A percentile compares a stretch with the other conserved stretches of the same genome.
These are phyloP conservation scores for Thereva nobilitata DNA, from an alignment of 2,888 invertebrate species.

Conservation along the genomic window DNA sequence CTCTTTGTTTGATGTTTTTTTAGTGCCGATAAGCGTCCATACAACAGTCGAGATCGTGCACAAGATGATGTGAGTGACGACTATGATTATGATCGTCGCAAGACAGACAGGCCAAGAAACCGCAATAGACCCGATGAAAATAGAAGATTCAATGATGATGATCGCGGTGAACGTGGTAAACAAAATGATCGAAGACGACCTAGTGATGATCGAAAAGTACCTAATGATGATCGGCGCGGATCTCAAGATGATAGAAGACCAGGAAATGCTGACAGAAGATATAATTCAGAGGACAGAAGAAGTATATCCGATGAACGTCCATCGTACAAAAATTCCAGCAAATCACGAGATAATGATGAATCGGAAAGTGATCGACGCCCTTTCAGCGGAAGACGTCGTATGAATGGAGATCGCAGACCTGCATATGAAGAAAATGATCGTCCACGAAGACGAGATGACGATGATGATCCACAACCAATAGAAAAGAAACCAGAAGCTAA, in stretches of 20 bases:
- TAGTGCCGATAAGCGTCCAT: slow-evolving; percentile 60
- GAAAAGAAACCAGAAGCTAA: slow-evolving; percentile 50
- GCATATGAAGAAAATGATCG: slow-evolving; percentile 44
- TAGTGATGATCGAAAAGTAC: slow-evolving; percentile 48
- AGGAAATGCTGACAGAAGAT: slow-evolving; percentile 39
- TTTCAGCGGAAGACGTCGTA: slow-evolving; percentile 42
- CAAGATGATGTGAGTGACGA: slow-evolving; percentile 50
- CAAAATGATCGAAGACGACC: slow-evolving; percentile 34
- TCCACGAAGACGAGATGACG: slow-evolving; percentile 48
- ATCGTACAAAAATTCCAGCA: slow-evolving; percentile 38
- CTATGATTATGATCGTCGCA: slow-evolving; percentile 46
- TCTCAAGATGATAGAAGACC: slow-evolving; percentile 43
- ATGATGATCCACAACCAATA: slow-evolving; percentile 46
- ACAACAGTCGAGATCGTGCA: slow-evolving; percentile 48
- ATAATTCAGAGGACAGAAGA: slow-evolving; percentile 51
- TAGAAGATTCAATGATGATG: slow-evolving; percentile 45
- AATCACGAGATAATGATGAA: slow-evolving; percentile 43
- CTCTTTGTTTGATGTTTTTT: background rate
- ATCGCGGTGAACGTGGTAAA: slow-evolving; percentile 28
- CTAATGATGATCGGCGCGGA: slow-evolving; percentile 44
- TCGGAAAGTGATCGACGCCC: slow-evolving; percentile 25
- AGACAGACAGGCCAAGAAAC: slow-evolving; percentile 46
- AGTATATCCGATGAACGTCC: slow-evolving; percentile 51
- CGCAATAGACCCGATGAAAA: slow-evolving; percentile 58
- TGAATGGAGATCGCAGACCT: slow-evolving; percentile 49